Base-by-base conservation (phyloP, 2,888 invertebrate genomes). In the Cancer borealis region DNA sequence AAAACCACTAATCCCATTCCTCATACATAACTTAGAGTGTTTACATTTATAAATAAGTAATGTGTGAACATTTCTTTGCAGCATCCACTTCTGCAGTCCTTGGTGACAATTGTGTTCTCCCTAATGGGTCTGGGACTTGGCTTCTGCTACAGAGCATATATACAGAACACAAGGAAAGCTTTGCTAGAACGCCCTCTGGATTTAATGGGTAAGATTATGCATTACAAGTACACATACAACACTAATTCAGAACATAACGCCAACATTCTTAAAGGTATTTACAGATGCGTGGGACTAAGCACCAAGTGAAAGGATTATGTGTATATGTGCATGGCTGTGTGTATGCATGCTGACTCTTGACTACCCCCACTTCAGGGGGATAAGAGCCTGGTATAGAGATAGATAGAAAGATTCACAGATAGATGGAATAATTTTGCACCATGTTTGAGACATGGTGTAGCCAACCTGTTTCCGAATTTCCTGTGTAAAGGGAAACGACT, bases 51-150 rank as follows among this genome's bases (percentile, higher is more conserved):
- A 73, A 26, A 8, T 84, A 39, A n/a, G 39, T 39, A 84, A 30
- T 84, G 14, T 84, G 39, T 84, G 12, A 84, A 39, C n/a, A 46
- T 93, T 66, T 60, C 12, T 60, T 87, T 91, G 95, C 97, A 98
- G 98, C 97, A 98, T 97, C 98, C 98, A 91, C 96, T 98, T 92
- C 97, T 98, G 95, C 98, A 98, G 98, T 97, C 98, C 88, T 97
- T 97, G 95, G 97, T 98, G 96, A 97, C 98, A 91, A 97, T 98
- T 95, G 97, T 97, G 17, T 97, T 98, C 95, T 97, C 98, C 3
- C 97, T 97, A 96, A 96, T 98, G 66, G 98, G 98, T 39, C 98
- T 97, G 97, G 97, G 97, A 66, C 97, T 97, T 95, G 98, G 98
- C 45, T 97, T 97, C 96, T 97, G 96, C 3, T 97, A 97, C 96